phyloP scores from a whole-genome alignment of 2,797 vertebrate species.

The Miichthys miiuy region DNA sequence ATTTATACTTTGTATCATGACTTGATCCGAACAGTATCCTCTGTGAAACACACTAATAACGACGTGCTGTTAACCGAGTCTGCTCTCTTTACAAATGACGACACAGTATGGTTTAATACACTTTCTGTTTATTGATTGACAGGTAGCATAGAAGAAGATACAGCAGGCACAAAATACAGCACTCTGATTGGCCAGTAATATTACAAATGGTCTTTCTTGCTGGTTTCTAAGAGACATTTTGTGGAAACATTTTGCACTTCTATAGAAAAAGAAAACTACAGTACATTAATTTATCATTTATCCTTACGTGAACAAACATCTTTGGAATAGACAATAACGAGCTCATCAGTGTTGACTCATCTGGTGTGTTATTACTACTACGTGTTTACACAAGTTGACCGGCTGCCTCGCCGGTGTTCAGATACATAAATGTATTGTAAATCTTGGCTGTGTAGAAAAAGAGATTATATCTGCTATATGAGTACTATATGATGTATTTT shows the following conservation, averaged over 20 bases:
- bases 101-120: constrained; percentile 50
- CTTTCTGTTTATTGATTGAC: constrained; percentile 81
- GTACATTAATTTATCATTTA: constrained; percentile 57
- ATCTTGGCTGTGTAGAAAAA: constrained; percentile 73
- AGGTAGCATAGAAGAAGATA: constrained; percentile 76
- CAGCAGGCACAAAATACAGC: constrained; percentile 82
- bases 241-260: constrained; percentile 55
- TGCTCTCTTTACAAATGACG: neutral
- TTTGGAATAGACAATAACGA: constrained; percentile 63
- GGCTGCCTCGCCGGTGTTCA: constrained; percentile 24
- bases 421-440: constrained; percentile 57
- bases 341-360: constrained; percentile 29
- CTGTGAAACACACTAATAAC: constrained; percentile 19
- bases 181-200: constrained; percentile 78
- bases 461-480: constrained; percentile 54
- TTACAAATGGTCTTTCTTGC: constrained; percentile 64
- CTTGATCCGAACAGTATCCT: neutral
- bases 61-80: neutral
- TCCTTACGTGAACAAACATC: constrained; percentile 54
- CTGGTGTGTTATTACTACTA: constrained; percentile 33
- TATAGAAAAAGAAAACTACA: constrained; percentile 68
- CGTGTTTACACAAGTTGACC: constrained; percentile 44
- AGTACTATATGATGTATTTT: constrained; percentile 60
- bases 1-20: neutral
- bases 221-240: constrained; percentile 67